Evolutionary conservation across 2,113 vertebrate genomes (phyloP).

Genomic region (Saguinus midas): DNA sequence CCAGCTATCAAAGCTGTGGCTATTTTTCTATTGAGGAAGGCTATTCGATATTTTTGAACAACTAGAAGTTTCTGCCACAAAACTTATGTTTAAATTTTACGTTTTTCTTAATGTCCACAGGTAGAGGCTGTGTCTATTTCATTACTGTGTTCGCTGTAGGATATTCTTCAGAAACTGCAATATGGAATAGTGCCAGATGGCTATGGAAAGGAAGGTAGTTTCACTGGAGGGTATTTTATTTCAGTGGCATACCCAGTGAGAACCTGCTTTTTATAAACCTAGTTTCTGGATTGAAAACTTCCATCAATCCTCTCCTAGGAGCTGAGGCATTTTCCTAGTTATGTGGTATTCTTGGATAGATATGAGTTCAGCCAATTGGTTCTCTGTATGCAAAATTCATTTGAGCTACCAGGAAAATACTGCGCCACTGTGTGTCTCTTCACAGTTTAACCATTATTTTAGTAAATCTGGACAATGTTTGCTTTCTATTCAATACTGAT

Average conservation of each 20-base stretch:
- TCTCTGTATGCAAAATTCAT: constrained; percentile 3
- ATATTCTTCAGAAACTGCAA: not conserved
- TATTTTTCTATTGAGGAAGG: not conserved
- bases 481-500: not conserved
- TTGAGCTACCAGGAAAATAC: not conserved
- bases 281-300: not conserved
- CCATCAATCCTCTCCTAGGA: not conserved
- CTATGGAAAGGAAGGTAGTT: not conserved
- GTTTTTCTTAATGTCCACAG: not conserved
- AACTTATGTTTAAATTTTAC: not conserved
- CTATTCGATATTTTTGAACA: not conserved
- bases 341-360: not conserved
- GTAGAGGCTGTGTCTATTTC: not conserved
- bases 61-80: not conserved
- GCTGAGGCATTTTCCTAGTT: not conserved
- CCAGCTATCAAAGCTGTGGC: not conserved
- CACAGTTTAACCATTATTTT: not conserved
- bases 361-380: not conserved
- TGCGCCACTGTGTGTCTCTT: not conserved
- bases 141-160: not conserved
- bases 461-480: constrained; percentile 55
- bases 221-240: not conserved
- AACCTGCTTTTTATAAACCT: not conserved
- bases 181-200: not conserved
- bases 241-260: not conserved